These are phyloP conservation scores for Sesamia nonagrioides DNA, from an alignment of 1,140 invertebrate genomes.

Conservation along the genomic window DNA sequence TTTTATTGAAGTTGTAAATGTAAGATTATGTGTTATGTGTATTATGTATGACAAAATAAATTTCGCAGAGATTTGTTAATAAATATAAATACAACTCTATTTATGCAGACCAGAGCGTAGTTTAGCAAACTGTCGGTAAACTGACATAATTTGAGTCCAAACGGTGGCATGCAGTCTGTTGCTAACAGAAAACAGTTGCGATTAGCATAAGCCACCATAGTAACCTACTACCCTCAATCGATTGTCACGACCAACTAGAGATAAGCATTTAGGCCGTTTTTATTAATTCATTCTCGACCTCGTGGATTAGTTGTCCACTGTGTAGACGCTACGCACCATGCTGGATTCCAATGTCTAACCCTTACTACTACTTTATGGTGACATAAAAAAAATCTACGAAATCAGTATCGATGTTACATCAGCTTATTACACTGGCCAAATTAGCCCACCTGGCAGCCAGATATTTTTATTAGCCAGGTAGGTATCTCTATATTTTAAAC, in stretches of 20 bases:
- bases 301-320: constrained; percentile 11
- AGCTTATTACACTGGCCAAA: neutral
- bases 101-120: neutral
- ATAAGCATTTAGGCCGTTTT: constrained; percentile 27
- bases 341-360: neutral
- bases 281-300: constrained; percentile 24
- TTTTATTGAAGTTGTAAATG: neutral
- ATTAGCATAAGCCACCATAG: constrained; percentile 30
- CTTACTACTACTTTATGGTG: neutral
- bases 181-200: constrained; percentile 24
- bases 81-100: too few species aligned
- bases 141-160: constrained; percentile 1
- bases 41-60: neutral
- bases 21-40: neutral
- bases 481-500: too few species aligned
- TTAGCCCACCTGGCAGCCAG: neutral
- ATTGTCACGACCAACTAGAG: constrained; percentile 30
- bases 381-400: neutral
- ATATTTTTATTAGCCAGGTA: too few species aligned
- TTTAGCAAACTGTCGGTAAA: constrained; percentile 11
- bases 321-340: neutral
- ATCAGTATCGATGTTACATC: neutral
- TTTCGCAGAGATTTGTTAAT: too few species aligned
- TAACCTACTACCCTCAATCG: constrained; percentile 31
- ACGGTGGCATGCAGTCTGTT: constrained; percentile 20